Base-by-base conservation (phyloP, 2,888 invertebrate genomes). In the Nipponacmea schrenckii region DNA sequence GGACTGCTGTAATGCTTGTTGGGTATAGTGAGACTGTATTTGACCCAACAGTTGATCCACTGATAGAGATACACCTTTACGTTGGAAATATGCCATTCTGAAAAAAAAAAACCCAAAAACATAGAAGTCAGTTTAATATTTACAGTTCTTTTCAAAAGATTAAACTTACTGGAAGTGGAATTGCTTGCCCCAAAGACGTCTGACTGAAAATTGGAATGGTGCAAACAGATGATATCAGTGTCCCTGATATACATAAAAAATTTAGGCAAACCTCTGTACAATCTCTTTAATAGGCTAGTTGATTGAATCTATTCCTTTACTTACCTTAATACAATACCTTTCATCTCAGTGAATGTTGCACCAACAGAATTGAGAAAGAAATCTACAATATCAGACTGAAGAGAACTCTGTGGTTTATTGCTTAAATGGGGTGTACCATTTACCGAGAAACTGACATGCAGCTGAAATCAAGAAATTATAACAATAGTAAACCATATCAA, bases 1-100 rank as follows among this genome's bases (percentile, higher is more conserved):
- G 85, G 94, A 93, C 89, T 95, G 95, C 85, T 94, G 94, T 70
- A 94, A 90, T 77, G 94, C 90, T 87, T 94, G 94, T 39, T 92
- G 91, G 83, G 91, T 91, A 84, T 93, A 93, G 87, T 94, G 93
- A 3, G 92, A 91, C 63, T 91, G 90, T 0, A 93, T 90, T 73
- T 92, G 91, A 10, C 90, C 89, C 48, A 91, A 64, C 39, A 93
- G 89, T 62, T 91, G 90, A 4, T 88, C 81, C 27, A 90, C 83
- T 0, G 91, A 90, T 69, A 92, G 89, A 0, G 91, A 90, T 0
- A 91, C 90, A 77, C 93, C 92, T 27, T 90, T 90, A 68, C 92
- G 88, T 85, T 94, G 93, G 80, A 93, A 91, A 81, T 91, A 93
- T 0, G 93, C 92, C 90, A 94, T 92, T 84, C 94, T 94, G 88